These are phyloP conservation scores for Craniophora ligustri DNA, from an alignment of 2,888 invertebrate genomes.

Conservation along the genomic window DNA sequence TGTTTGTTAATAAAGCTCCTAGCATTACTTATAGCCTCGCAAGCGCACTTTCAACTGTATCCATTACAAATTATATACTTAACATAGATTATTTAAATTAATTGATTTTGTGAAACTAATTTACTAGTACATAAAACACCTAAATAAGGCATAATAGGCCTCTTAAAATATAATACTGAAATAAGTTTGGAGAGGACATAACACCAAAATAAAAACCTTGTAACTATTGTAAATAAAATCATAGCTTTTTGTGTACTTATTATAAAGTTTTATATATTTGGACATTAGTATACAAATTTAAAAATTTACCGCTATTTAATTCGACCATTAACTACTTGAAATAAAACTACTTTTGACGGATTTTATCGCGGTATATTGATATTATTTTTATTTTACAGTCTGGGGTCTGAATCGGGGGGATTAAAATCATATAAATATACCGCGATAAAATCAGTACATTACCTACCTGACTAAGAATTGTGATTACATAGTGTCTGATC, in stretches of 20 bases:
- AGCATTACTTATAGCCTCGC: conserved; percentile 59
- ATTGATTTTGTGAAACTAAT: conserved; percentile 43
- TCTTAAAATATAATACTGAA: conserved; percentile 66
- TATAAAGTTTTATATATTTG: conserved; percentile 49
- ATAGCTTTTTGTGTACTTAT: conserved; percentile 58
- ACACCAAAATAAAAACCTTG: conserved; percentile 57
- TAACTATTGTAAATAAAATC: conserved; percentile 57
- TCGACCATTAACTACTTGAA: conserved; percentile 52
- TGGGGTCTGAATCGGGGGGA: no score
- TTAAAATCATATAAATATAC: conserved; percentile 53
- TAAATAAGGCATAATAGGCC: conserved; percentile 21
- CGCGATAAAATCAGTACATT: conserved; percentile 60
- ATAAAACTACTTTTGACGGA: no score
- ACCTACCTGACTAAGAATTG: conserved; percentile 49
- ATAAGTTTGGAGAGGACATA: conserved; percentile 49
- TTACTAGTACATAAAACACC: conserved; percentile 33
- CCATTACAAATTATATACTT: conserved; percentile 25
- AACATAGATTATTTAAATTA: conserved; percentile 35
- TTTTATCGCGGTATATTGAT: no score
- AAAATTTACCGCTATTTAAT: conserved; percentile 59
- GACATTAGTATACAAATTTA: conserved; percentile 55
- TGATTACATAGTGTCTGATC: conserved; percentile 47
- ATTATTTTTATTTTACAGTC: no score
- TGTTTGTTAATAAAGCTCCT: conserved; percentile 60
- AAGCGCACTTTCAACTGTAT: conserved; percentile 35